These are phyloP conservation scores for Stratiolaelaps scimitus DNA, from an alignment of 1,140 invertebrate species.

Conservation along the genomic window DNA sequence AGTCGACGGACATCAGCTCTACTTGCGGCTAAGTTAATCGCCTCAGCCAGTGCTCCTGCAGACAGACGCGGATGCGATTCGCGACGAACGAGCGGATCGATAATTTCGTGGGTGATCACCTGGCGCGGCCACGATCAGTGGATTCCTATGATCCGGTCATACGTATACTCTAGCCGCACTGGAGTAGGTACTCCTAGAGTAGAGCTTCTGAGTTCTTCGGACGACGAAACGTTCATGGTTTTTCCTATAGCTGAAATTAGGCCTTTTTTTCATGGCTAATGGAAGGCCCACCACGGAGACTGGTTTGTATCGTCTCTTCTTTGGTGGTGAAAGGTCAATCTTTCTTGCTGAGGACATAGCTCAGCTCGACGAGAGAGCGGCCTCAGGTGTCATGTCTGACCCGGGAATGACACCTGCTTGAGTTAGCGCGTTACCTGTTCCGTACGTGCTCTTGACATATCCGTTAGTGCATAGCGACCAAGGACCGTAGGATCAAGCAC, in stretches of 20 bases:
- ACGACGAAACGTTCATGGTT: constrained; percentile 52
- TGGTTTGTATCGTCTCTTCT: constrained; percentile 63
- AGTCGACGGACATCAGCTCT: constrained; percentile 47
- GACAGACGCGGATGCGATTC: constrained; percentile 51
- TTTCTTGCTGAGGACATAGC: constrained; percentile 72
- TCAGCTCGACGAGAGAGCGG: constrained; percentile 79
- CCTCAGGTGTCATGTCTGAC: constrained; percentile 87
- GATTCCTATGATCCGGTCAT: constrained; percentile 47
- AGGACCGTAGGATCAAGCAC: too few relatives aligned
- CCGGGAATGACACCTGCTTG: constrained; percentile 68
- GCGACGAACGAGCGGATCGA: constrained; percentile 44
- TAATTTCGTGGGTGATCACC: constrained; percentile 38
- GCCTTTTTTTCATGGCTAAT: constrained; percentile 46
- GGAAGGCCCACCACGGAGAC: constrained; percentile 41
- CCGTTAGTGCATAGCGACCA: constrained; percentile 69
- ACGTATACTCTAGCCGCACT: constrained; percentile 64
- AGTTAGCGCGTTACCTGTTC: constrained; percentile 53
- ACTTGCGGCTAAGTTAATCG: constrained; percentile 39
- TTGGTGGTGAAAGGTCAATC: constrained; percentile 62
- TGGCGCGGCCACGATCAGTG: constrained; percentile 39
- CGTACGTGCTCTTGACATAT: constrained; percentile 61
- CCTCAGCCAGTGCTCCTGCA: constrained; percentile 46
- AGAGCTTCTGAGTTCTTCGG: constrained; percentile 56
- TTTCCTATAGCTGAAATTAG: constrained; percentile 54
- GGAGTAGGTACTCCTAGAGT: constrained; percentile 59